Evolutionary conservation across 2,888 invertebrate species (phyloP), one percentile per base, ranked within the genome.

Genomic region (Ctena decussata): DNA sequence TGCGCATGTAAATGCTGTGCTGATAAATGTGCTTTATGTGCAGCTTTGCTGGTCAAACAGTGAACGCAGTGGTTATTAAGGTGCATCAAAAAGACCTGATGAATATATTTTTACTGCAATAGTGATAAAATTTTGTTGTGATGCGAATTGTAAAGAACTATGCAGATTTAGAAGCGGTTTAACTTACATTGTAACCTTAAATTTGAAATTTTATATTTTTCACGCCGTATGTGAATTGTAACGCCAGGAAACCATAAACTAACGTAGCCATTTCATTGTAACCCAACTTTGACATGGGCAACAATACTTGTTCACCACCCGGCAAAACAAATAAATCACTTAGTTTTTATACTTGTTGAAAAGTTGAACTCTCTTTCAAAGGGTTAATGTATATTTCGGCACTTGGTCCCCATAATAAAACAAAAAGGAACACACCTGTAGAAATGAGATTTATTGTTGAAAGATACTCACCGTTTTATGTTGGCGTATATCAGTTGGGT

Each of bases 341-440:
- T 24, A 60, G 60, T 6, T 30, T 60, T 60, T 60, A 60, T 60
- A 21, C 60, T 30, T 60, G 60, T 60, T 60, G 60, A 60, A 60
- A 30, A 5, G 30, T 30, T 60, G 60, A 60, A 60, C 60, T 60
- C 60, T 60, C 21, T 60, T 60, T 60, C 30, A 60, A 60, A 60
- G 30, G 60, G 60, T 60, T 60, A 60, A 60, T 60, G 60, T 60
- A 24, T 30, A 60, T 60, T 60, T 60, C 60, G 60, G 60, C 60
- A 60, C 30, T 30, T 60, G 60, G 60, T 27, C 60, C 60, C 30
- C 27, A n/a, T 60, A 60, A 60, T 60, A 60, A 60, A 60, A 60
- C 60, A 60, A 60, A 30, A 60, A 30, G 60, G n/a, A 30, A 60
- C 60, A 27, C 60, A 60, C 60, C 60, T 60, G 24, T 27, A 3